Base-by-base conservation (phyloP, 2,797 vertebrate genomes). In the Hyperoplus lanceolatus region DNA sequence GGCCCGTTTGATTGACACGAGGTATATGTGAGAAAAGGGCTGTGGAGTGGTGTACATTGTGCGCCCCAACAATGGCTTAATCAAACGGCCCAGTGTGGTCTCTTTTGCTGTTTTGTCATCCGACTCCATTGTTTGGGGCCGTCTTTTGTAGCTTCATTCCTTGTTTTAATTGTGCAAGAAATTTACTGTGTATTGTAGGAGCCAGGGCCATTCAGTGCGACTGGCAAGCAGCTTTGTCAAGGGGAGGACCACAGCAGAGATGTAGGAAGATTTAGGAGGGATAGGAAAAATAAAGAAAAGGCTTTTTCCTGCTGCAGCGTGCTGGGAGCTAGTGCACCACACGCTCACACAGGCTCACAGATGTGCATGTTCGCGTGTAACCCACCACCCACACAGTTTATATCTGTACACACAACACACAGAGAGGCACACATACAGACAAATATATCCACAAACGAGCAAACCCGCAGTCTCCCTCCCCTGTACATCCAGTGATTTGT, bases 121-220 rank as follows among this genome's bases (percentile, higher is more conserved):
- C 66, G 84, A 92, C 88, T 88, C 93, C 89, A 94, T 96, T 95
- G 94, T 95, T 93, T 90, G 89, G 78, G 86, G 86, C 75, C 84
- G 85, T 85, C 92, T 94, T 95, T 94, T 95, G 94, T 94, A 87
- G 90, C 88, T 92, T 94, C 91, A 90, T 88, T 93, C 90, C 90
- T 92, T 93, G 88, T 94, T 94, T 94, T 94, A 93, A 92, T 94
- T 95, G 95, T 95, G 93, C 87, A 84, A 84, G 93, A 95, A 94
- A 95, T 94, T 93, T 94, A 96, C 95, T 95, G 95, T 94, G 94
- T 91, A 95, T 96, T 95, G 93, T 94, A 93, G 87, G 88, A 90
- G 88, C 89, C 80, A 64, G 85, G 90, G 81, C 94, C 81, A 93
- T 95, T 96, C 94, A 96, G 88, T 81, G 83, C 76, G 81, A 89